Percentiles rank a stretch among this genome's conserved stretches.
Evolutionary conservation across 2,888 invertebrate genomes (phyloP).

Genomic region (Cantharis rustica): DNA sequence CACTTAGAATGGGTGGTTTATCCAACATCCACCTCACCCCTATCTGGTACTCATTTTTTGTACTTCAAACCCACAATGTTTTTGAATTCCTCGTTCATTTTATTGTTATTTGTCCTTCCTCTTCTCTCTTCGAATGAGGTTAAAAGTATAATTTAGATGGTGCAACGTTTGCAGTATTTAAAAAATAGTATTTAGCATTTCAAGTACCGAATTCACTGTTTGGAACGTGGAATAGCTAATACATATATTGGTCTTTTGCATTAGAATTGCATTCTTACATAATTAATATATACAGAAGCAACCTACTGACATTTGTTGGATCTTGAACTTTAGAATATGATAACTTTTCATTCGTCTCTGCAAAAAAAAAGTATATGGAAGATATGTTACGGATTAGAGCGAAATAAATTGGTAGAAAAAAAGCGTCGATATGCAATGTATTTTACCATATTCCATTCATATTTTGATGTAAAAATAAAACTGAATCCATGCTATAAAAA

Average conservation of each 20-base stretch:
- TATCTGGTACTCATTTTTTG: too few relatives aligned
- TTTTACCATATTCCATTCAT: neutral
- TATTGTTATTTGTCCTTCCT: too few relatives aligned
- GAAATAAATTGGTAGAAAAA: neutral
- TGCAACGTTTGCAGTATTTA: neutral
- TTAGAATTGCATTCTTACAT: neutral
- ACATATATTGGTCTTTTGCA: neutral
- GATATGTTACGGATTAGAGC: neutral
- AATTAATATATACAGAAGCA: neutral
- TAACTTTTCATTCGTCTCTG: neutral
- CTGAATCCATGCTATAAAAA: neutral
- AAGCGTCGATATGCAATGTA: neutral
- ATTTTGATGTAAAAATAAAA: neutral
- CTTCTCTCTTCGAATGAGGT: too few relatives aligned
- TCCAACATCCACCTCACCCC: too few relatives aligned
- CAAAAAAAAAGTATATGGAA: neutral
- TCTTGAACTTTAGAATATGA: neutral
- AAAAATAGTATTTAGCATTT: neutral
- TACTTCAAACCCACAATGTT: too few relatives aligned
- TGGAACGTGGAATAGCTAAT: neutral
- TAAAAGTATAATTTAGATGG: neutral
- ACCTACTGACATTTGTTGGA: neutral
- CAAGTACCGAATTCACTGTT: neutral
- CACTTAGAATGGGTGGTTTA: too few relatives aligned
- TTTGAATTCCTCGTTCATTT: too few relatives aligned